Conservation (phyloP, 2,888 invertebrate species). For the Heliconius erato region DNA sequence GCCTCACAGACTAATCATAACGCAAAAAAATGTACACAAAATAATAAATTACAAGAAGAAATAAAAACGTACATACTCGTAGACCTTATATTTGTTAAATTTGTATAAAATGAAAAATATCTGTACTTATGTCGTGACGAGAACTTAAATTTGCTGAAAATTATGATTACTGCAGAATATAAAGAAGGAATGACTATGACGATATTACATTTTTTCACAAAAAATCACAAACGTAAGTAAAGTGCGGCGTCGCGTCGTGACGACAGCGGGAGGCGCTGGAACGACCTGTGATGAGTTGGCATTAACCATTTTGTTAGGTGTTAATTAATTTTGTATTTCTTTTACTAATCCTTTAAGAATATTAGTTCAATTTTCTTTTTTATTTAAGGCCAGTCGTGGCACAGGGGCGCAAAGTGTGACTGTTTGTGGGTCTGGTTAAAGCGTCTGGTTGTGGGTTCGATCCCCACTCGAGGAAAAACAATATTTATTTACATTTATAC, state of each 20-base stretch:
- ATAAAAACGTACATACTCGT: background rate
- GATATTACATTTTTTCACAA: background rate
- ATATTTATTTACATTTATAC: no score
- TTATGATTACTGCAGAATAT: slow-evolving; percentile 12
- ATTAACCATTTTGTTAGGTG: background rate
- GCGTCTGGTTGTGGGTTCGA: no score
- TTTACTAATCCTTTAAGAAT: no score
- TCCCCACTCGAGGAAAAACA: no score
- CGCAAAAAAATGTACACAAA: background rate
- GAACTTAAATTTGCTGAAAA: slow-evolving; percentile 17
- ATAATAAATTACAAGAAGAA: background rate
- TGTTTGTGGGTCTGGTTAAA: no score
- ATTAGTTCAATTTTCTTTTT: no score
- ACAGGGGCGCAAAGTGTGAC: no score
- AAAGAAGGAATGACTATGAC: slow-evolving; percentile 15
- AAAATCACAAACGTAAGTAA: slow-evolving; percentile 2
- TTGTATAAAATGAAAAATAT: background rate
- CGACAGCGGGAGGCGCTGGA: background rate
- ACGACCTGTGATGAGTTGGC: background rate
- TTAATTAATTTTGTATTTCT: slow-evolving; percentile 12
- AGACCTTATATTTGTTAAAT: background rate
- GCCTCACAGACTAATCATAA: no score
- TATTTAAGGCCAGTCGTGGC: no score
- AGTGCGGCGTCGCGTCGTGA: background rate
- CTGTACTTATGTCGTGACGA: background rate